phyloP scores from a whole-genome alignment of 2,888 invertebrate genomes.

The Apotomis capreana region DNA sequence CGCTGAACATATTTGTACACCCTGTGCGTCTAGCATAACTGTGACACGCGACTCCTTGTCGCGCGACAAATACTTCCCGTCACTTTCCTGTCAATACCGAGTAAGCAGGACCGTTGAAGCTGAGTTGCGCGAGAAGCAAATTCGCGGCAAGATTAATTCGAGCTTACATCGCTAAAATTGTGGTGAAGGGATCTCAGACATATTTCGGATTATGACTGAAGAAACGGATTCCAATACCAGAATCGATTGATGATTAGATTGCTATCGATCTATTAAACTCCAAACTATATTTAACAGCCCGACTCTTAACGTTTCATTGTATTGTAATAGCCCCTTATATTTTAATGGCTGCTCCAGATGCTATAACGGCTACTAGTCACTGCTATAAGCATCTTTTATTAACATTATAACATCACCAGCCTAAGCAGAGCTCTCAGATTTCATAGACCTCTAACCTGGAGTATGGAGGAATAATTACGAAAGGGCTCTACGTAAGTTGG shows the following conservation, averaged over 20 bases:
- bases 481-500: constrained; percentile 14
- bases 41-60: too few relatives aligned
- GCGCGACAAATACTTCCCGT: too few relatives aligned
- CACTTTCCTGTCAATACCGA: too few relatives aligned
- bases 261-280: constrained; percentile 1
- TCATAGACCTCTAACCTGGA: not conserved
- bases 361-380: constrained; percentile 35
- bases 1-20: too few relatives aligned
- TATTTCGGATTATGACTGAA: too few relatives aligned
- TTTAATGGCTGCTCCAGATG: constrained; percentile 50
- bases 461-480: constrained; percentile 11
- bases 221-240: too few relatives aligned
- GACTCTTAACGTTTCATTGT: constrained; percentile 31
- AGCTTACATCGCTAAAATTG: too few relatives aligned
- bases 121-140: too few relatives aligned
- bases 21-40: too few relatives aligned
- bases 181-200: too few relatives aligned
- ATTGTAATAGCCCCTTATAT: constrained; percentile 39
- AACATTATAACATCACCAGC: constrained; percentile 40
- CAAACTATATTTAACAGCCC: constrained; percentile 22
- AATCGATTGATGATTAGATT: constrained; percentile 40
- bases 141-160: too few relatives aligned
- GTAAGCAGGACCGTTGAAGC: too few relatives aligned
- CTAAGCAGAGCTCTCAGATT: constrained; percentile 30
- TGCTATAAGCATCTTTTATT: constrained; percentile 42